These are phyloP conservation scores for Tragulus kanchil DNA, from an alignment of 2,113 vertebrate genomes.

Conservation along the genomic window DNA sequence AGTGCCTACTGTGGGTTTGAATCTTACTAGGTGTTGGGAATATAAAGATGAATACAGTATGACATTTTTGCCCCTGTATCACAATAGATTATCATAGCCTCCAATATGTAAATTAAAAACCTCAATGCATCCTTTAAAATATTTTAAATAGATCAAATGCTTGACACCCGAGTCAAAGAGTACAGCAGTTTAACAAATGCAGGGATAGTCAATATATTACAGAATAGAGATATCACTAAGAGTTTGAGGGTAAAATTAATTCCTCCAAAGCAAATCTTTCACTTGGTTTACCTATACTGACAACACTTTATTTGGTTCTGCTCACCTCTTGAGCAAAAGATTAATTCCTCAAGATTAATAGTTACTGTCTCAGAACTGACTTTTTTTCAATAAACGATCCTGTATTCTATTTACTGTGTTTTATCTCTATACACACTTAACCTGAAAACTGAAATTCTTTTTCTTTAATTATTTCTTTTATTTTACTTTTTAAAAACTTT, in stretches of 20 bases:
- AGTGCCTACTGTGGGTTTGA: neutral
- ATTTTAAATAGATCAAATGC: constrained; percentile 48
- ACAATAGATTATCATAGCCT: constrained; percentile 19
- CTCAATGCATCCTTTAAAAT: constrained; percentile 14
- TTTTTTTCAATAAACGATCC: constrained; percentile 28
- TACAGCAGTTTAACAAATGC: constrained; percentile 7
- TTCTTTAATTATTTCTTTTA: too few species aligned
- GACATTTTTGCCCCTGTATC: neutral
- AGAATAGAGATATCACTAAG: neutral
- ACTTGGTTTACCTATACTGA: neutral
- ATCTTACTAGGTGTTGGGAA: neutral
- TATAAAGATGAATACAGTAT: constrained; percentile 9
- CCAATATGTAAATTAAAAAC: constrained; percentile 2
- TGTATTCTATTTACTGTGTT: neutral
- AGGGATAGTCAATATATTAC: neutral
- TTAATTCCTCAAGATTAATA: constrained; percentile 28
- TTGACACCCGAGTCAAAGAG: neutral
- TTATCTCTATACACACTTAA: neutral
- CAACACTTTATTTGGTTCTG: neutral
- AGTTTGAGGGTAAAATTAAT: constrained; percentile 23
- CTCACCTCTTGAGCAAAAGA: constrained; percentile 36
- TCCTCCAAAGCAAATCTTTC: constrained; percentile 31
- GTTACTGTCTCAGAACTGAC: neutral
- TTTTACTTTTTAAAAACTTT: too few species aligned
- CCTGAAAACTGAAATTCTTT: neutral